phyloP scores from a whole-genome alignment of 2,888 invertebrate species.

The Prosopocoilus inquinatus region DNA sequence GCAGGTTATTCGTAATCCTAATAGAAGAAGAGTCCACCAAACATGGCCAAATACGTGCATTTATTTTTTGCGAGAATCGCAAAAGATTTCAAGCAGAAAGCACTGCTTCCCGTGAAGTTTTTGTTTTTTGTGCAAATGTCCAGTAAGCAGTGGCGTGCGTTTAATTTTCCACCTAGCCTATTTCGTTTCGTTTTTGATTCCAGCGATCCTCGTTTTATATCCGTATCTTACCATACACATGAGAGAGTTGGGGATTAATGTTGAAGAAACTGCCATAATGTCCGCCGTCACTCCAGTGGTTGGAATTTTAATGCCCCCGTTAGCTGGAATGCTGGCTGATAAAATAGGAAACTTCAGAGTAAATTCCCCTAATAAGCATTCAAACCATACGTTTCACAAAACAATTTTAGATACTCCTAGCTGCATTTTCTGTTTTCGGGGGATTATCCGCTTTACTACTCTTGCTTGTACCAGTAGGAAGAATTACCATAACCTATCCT shows the following conservation, averaged over 20 bases:
- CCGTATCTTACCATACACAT: conserved; percentile 79
- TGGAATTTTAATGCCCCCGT: conserved; percentile 74
- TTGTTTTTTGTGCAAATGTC: conserved; percentile 77
- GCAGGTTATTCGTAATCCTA: background rate
- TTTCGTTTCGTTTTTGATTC: conserved; percentile 27
- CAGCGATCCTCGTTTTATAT: conserved; percentile 73
- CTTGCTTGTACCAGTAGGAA: conserved; percentile 68
- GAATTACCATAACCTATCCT: conserved; percentile 66
- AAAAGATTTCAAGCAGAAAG: conserved; percentile 69
- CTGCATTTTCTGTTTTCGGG: conserved; percentile 65
- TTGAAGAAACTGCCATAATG: conserved; percentile 79
- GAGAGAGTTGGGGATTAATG: conserved; percentile 74
- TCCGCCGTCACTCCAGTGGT: conserved; percentile 73
- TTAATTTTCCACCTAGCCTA: background rate
- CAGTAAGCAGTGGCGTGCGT: conserved; percentile 58
- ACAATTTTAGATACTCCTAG: conserved; percentile 60
- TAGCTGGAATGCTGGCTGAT: conserved; percentile 74
- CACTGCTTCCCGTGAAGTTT: conserved; percentile 70
- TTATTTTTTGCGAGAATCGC: conserved; percentile 65
- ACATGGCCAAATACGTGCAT: conserved; percentile 59
- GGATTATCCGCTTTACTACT: conserved; percentile 66
- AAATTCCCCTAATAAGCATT: conserved; percentile 27
- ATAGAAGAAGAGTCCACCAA: conserved; percentile 4
- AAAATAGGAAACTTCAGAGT: conserved; percentile 80
- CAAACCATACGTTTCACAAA: background rate